Base-by-base conservation (phyloP, 2,797 vertebrate genomes). In the Gymnothorax reevesii region DNA sequence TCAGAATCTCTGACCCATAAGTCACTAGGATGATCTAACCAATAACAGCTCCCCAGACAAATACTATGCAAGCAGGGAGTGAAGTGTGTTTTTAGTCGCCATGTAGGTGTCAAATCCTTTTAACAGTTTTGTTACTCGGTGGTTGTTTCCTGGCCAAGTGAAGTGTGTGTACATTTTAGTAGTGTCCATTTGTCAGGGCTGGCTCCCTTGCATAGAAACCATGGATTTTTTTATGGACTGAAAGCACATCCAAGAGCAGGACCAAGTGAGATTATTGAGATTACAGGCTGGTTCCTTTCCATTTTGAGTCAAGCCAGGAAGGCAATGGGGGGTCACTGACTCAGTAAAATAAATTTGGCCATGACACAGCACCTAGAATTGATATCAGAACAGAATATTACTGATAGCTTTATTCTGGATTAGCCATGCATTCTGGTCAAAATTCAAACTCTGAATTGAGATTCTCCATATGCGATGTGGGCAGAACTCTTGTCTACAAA, bases 131-230 rank as follows among this genome's bases (percentile, higher is more conserved):
- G 54, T 54, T 8, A 79, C 17, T 79, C 22, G 49, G 49, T 52
- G 75, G 17, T 54, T n/a, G 75, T 79, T 49, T 17, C 49, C 75
- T 79, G 5, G n/a, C 49, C 17, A 8, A 79, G 75, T 49, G 15
- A 17, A 52, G 49, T 79, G 75, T 2, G 42, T 9, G 75, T 22
- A 54, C 54, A 79, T 79, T 79, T 52, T 79, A 52, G 42, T 79
- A 17, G 17, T 79, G 75, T 15, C 75, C 75, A 79, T 79, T 79
- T 79, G 75, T 79, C 75, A 6, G 42, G n/a, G n/a, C 8, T 79
- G 75, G 54, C 75, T 52, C 54, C 75, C 17, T 0, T n/a, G 17
- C 52, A 42, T 77, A 42, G 73, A 77, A 71, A 71, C 22, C 66
- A 6, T 0, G 66, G 62, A 64, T 71, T 7, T 27, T 71, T 71